Evolutionary conservation across 2,113 vertebrate genomes (phyloP).

Genomic region (Rhizomys pruinosus): DNA sequence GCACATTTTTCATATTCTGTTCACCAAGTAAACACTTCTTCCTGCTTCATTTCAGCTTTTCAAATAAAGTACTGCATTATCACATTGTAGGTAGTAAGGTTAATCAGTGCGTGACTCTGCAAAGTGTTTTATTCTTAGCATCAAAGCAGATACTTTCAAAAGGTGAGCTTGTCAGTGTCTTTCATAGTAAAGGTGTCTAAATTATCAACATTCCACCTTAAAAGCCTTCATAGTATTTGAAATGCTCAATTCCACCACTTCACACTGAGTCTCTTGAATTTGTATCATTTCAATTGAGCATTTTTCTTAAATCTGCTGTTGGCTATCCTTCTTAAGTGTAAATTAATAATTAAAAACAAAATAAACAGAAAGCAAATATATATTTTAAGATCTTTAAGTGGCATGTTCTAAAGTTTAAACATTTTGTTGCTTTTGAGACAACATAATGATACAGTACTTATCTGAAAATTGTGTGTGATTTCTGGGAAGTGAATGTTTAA

Average conservation of each 20-base stretch:
- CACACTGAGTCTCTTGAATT: not conserved
- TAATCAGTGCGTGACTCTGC: conserved; percentile 50
- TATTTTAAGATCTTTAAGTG: conserved; percentile 61
- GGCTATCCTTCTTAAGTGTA: conserved; percentile 53
- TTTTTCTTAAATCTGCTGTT: conserved; percentile 43
- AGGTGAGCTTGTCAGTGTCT: conserved; percentile 65
- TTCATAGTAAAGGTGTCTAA: conserved; percentile 69
- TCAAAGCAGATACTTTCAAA: conserved; percentile 55
- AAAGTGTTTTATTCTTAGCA: conserved; percentile 61
- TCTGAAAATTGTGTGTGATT: not conserved
- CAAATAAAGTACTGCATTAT: conserved; percentile 51
- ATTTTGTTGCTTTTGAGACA: conserved; percentile 13
- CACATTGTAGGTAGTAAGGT: conserved; percentile 41
- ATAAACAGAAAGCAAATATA: not conserved
- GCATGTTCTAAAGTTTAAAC: not conserved
- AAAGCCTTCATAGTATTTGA: conserved; percentile 48
- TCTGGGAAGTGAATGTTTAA: conserved; percentile 17
- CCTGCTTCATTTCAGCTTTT: conserved; percentile 60
- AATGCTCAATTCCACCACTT: conserved; percentile 57
- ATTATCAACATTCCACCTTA: conserved; percentile 61
- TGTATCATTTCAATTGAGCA: conserved; percentile 34
- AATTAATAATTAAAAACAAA: conserved; percentile 45
- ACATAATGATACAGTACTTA: not conserved
- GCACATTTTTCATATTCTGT: conserved; percentile 31
- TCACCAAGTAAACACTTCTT: conserved; percentile 55